Percentiles rank a stretch among this genome's conserved stretches.
These are phyloP conservation scores for Rhegmatorhina hoffmannsi DNA, from an alignment of 2,113 vertebrate genomes.

Conservation along the genomic window DNA sequence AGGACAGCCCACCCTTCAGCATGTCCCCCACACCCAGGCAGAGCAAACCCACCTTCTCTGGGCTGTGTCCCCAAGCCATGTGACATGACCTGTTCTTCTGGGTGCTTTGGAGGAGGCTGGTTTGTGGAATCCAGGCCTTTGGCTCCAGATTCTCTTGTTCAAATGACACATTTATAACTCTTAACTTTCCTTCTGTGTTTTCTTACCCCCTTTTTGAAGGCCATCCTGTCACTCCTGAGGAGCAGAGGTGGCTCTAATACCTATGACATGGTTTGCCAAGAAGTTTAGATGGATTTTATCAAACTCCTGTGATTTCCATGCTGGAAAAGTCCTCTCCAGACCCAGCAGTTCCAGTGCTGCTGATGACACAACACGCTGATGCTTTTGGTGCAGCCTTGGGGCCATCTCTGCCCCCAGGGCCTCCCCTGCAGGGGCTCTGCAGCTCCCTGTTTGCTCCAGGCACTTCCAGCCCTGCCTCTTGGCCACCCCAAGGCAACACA, in stretches of 20 bases:
- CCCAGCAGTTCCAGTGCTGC: background rate
- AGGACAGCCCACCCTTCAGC: background rate
- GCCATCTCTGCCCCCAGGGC: background rate
- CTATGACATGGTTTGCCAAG: background rate
- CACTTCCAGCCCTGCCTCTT: background rate
- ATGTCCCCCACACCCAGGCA: too few relatives aligned
- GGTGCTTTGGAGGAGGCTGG: background rate
- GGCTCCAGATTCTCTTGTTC: background rate
- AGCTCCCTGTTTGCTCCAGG: background rate
- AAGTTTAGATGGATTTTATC: background rate
- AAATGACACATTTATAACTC: background rate
- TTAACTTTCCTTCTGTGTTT: background rate
- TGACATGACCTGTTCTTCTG: background rate
- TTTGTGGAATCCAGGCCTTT: background rate
- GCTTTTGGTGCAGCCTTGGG: background rate
- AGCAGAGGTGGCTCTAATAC: background rate
- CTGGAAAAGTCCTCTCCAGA: background rate
- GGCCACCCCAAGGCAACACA: background rate
- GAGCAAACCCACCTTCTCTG: background rate
- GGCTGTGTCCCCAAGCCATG: background rate
- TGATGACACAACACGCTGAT: background rate
- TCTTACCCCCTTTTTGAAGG: background rate
- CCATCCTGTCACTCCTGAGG: background rate
- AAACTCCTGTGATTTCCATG: fast-evolving
- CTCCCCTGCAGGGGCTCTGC: background rate